Evolutionary conservation across 2,888 invertebrate species (phyloP).

Genomic region (Hartigia nigra): DNA sequence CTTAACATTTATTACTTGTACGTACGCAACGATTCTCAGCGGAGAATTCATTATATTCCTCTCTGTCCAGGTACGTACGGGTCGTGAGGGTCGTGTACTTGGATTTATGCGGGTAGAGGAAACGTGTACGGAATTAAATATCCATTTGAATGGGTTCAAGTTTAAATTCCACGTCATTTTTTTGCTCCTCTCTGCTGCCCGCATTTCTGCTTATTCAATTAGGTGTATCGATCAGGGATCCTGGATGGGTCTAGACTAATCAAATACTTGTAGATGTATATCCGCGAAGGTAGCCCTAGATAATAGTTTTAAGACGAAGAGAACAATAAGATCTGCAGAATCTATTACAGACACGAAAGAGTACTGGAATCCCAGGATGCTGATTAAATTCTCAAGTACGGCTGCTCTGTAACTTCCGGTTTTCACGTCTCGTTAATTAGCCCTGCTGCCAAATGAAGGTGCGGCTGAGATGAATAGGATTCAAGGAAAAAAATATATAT

Average conservation of each 20-base stretch:
- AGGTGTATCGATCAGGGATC: no score
- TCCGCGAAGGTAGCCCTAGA: not conserved
- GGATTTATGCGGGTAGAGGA: not conserved
- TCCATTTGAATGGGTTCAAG: not conserved
- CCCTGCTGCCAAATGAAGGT: not conserved
- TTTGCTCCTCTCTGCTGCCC: not conserved
- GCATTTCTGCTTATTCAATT: not conserved
- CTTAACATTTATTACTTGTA: not conserved
- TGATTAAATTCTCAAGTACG: not conserved
- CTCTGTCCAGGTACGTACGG: not conserved
- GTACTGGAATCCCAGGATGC: not conserved
- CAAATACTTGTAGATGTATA: no score
- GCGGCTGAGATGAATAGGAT: not conserved
- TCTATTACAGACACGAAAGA: not conserved
- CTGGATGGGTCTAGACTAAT: no score
- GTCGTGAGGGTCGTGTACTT: not conserved
- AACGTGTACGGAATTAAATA: not conserved
- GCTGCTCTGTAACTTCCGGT: not conserved
- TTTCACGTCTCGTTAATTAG: not conserved
- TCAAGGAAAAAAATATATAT: not conserved
- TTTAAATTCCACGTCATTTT: not conserved
- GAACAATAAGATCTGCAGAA: not conserved
- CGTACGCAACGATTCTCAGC: not conserved
- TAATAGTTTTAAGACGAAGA: not conserved
- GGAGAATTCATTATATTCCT: not conserved